Percentiles rank a stretch among this genome's conserved stretches.
These are phyloP conservation scores for Steinernema carpocapsae DNA, from an alignment of 2,888 invertebrate genomes.

Conservation along the genomic window DNA sequence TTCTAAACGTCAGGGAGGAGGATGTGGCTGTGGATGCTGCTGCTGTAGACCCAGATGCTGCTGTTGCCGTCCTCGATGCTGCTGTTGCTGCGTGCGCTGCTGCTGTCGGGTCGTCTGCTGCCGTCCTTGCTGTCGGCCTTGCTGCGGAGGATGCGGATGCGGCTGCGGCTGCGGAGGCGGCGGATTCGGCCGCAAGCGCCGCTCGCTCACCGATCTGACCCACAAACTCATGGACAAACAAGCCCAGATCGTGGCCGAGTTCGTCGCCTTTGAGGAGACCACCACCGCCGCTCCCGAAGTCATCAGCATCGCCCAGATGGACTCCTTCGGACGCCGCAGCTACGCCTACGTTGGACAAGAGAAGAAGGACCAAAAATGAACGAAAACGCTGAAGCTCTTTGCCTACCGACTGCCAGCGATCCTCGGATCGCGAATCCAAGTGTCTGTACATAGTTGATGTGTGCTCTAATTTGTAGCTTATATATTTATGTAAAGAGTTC, in stretches of 20 bases:
- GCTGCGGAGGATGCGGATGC: neutral
- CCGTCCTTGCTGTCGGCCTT: slow-evolving; percentile 12
- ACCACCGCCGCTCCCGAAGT: neutral
- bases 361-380: slow-evolving; percentile 9
- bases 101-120: neutral
- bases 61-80: neutral
- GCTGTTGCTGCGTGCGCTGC: slow-evolving; percentile 21
- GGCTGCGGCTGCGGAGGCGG: neutral
- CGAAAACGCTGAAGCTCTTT: neutral
- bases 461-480: neutral
- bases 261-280: slow-evolving; percentile 3
- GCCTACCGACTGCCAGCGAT: neutral
- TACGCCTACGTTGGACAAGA: neutral
- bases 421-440: slow-evolving; percentile 5
- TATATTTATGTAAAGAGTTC: neutral
- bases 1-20: neutral
- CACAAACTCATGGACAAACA: slow-evolving; percentile 26
- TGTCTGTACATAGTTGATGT: slow-evolving; percentile 29
- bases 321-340: slow-evolving; percentile 5
- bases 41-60: slow-evolving; percentile 16
- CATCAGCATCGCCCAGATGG: neutral
- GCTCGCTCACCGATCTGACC: neutral
- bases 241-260: neutral
- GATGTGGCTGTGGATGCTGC: neutral
- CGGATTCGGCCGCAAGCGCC: slow-evolving; percentile 18